These are phyloP conservation scores for Tyrophagus putrescentiae DNA, from an alignment of 1,140 invertebrate genomes.

Conservation along the genomic window DNA sequence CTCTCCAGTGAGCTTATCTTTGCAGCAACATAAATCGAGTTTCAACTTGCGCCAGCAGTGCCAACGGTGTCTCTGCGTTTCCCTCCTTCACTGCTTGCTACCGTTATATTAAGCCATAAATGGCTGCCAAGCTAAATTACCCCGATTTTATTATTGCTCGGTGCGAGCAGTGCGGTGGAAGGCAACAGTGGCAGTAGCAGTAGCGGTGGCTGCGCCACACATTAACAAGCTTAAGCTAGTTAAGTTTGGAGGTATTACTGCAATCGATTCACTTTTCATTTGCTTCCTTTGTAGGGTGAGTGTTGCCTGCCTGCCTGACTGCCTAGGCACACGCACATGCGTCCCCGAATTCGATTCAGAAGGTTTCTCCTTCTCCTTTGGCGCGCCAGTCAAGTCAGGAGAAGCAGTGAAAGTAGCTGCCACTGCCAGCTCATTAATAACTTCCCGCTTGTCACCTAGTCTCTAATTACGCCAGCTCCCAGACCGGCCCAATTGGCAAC, in stretches of 20 bases:
- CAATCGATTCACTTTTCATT: conserved; percentile 11
- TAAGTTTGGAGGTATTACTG: background rate
- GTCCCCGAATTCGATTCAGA: background rate
- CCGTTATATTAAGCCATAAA: conserved; percentile 13
- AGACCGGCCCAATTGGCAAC: background rate
- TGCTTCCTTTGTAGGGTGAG: too few relatives aligned
- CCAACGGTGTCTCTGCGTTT: too few relatives aligned
- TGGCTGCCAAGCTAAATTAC: conserved; percentile 8
- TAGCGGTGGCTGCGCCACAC: background rate
- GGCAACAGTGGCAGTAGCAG: background rate
- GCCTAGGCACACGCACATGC: conserved; percentile 7
- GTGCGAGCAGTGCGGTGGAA: background rate
- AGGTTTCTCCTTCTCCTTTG: too few relatives aligned
- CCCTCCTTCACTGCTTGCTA: background rate
- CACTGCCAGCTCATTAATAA: conserved; percentile 1
- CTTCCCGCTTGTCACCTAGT: conserved; percentile 8
- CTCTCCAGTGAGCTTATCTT: conserved; percentile 3
- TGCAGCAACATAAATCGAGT: conserved; percentile 5
- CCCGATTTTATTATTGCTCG: background rate
- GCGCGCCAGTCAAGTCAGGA: too few relatives aligned
- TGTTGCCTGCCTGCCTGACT: too few relatives aligned
- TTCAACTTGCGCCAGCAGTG: too few relatives aligned
- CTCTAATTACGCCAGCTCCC: background rate
- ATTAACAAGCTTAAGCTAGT: conserved; percentile 12
- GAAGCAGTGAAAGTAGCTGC: too few relatives aligned